Percentiles rank a stretch among this genome's conserved stretches.
These are phyloP conservation scores for Caenorhabditis virilis DNA, from an alignment of 2,888 invertebrate genomes.

Conservation along the genomic window DNA sequence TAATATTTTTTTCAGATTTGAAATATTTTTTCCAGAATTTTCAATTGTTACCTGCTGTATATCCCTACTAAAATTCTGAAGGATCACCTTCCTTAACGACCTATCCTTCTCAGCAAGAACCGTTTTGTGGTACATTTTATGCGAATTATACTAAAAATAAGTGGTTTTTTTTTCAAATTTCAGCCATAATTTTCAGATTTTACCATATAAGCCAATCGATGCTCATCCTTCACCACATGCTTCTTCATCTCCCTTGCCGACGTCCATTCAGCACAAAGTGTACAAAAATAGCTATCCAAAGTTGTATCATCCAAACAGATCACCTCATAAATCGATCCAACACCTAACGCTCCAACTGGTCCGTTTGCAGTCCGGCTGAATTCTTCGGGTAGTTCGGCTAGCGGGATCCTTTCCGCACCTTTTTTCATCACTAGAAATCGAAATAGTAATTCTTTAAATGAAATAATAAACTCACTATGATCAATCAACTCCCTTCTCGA, in stretches of 20 bases:
- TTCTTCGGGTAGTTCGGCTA: constrained; percentile 10
- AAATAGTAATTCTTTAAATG: not conserved
- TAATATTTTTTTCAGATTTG: not conserved
- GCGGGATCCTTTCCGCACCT: constrained; percentile 7
- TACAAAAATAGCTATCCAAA: constrained; percentile 35
- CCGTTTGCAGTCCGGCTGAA: constrained; percentile 5
- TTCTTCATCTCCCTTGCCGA: constrained; percentile 30
- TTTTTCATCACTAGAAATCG: constrained; percentile 16
- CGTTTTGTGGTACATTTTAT: constrained; percentile 3
- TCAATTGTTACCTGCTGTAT: constrained; percentile 14
- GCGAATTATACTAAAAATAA: constrained; percentile 6
- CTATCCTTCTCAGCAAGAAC: constrained; percentile 6
- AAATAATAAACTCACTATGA: constrained; percentile 16
- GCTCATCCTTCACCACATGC: constrained; percentile 19
- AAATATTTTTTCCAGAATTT: constrained; percentile 5
- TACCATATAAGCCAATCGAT: constrained; percentile 25
- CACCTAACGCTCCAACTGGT: not conserved
- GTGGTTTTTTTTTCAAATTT: not conserved
- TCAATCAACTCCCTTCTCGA: constrained; percentile 12
- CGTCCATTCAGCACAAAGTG: constrained; percentile 28
- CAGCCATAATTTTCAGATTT: too few relatives aligned
- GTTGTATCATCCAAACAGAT: constrained; percentile 34
- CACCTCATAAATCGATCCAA: constrained; percentile 15
- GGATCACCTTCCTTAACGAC: constrained; percentile 1
- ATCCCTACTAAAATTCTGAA: constrained; percentile 13